Base-by-base conservation (phyloP, 2,888 invertebrate species). In the Pterobdella sp. region DNA sequence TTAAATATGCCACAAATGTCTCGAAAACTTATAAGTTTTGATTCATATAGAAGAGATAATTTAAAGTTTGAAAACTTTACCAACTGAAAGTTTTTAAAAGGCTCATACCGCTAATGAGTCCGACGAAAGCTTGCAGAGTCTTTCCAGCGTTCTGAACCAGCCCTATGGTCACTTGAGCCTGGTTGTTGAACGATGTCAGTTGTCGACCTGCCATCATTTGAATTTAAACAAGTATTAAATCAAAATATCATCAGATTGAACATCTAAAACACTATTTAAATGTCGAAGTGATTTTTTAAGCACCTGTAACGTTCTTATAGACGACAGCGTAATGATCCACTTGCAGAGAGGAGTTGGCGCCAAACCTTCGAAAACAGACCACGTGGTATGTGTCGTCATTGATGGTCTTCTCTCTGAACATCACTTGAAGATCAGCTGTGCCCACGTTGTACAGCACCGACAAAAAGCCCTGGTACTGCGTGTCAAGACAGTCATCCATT, bases 361-460 rank as follows among this genome's bases (percentile, higher is more conserved):
- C 95, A 73, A 89, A 89, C 77, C 95, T 87, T 2, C 90, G 91
- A 83, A 95, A 94, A 78, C 92, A 86, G 1, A 95, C 89, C 56
- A 95, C 92, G 85, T 96, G 96, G 84, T 95, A 95, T 56, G 90
- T 88, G 78, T 94, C 93, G 81, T 96, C 95, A 81, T 94, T 94
- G 7, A 95, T 92, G 82, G 91, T 65, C 22, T 36, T 68, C n/a
- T 72, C 72, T 18, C 74, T 69, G 35, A 76, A 75, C 34, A 91
- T 93, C 34, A 95, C 87, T 0, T 93, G 92, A 81, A 93, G 90
- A 81, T 94, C 93, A 73, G 90, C 90, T 0, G 92, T 92, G 0
- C 95, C 94, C 84, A 95, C 90, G 83, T 95, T 95, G 86, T 95
- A 96, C 2, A 93, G 91, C 85, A 92, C 91, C 81, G 93, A 92